Conservation (phyloP, 2,888 invertebrate species). For the Cerceris ruficornis region DNA sequence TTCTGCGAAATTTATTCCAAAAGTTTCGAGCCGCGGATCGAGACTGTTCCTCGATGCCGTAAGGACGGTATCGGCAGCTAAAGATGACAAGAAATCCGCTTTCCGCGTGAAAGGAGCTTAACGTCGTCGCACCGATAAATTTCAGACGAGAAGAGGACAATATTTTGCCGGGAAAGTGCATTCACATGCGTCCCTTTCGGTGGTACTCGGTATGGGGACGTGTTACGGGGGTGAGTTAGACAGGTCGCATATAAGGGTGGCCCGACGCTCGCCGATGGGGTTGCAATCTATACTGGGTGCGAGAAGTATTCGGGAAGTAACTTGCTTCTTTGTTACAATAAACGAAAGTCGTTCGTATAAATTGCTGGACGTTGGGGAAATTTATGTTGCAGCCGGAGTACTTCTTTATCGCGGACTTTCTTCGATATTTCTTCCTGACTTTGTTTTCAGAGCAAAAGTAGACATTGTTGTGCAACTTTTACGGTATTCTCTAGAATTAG, state of each 20-base stretch:
- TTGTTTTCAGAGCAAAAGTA: too few species aligned
- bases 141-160: conserved; percentile 57
- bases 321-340: conserved; percentile 1
- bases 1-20: conserved; percentile 15
- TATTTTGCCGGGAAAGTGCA: conserved; percentile 71
- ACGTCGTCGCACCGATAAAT: conserved; percentile 66
- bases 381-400: too few species aligned
- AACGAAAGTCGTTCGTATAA: too few species aligned
- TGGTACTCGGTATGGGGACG: conserved; percentile 36
- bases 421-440: too few species aligned
- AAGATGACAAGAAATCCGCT: conserved; percentile 64
- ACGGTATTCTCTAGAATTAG: too few species aligned
- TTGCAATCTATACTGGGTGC: conserved; percentile 12
- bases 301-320: conserved; percentile 21
- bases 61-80: conserved; percentile 28
- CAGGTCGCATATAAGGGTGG: conserved; percentile 25
- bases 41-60: conserved; percentile 30
- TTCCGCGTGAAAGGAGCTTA: conserved; percentile 62
- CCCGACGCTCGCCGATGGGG: conserved; percentile 23
- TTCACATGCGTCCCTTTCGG: conserved; percentile 66
- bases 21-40: conserved; percentile 44
- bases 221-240: conserved; percentile 36
- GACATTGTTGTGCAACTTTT: too few species aligned
- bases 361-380: too few species aligned
- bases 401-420: too few species aligned